A percentile compares a stretch with the other conserved stretches of the same genome.
Conservation (phyloP, 64 coral and sea anemone species). For the Anthopleura sola region DNA sequence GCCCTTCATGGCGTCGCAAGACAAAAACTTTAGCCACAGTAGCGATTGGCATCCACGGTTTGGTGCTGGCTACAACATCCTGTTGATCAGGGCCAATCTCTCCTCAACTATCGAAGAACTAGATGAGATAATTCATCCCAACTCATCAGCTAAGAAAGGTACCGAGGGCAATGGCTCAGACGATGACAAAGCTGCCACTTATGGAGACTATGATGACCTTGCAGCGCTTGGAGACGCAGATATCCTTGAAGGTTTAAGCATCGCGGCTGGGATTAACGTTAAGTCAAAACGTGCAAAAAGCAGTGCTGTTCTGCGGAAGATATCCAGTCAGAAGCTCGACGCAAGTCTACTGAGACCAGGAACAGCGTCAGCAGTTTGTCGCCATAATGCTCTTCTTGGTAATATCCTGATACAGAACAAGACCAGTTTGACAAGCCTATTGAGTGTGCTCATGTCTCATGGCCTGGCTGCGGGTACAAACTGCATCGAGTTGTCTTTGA, state of each 20-base stretch:
- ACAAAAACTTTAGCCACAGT: constrained; percentile 58
- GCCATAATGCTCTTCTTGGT: constrained; percentile 46
- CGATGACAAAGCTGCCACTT: background rate
- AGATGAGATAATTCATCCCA: constrained; percentile 34
- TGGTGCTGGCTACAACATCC: constrained; percentile 75
- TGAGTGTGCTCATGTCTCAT: constrained; percentile 46
- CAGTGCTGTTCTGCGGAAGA: background rate
- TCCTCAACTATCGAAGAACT: constrained; percentile 53
- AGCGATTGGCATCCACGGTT: constrained; percentile 89
- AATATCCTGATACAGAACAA: constrained; percentile 27
- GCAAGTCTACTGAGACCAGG: constrained; percentile 23
- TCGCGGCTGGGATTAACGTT: constrained; percentile 86
- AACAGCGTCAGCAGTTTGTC: constrained; percentile 2
- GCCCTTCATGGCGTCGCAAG: constrained; percentile 38
- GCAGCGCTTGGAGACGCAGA: constrained; percentile 60
- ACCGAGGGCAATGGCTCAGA: constrained; percentile 16
- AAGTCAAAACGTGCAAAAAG: constrained; percentile 83
- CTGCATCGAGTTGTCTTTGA: constrained; percentile 48
- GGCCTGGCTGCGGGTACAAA: constrained; percentile 50
- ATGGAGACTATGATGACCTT: constrained; percentile 34
- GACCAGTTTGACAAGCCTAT: constrained; percentile 44
- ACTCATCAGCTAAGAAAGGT: constrained; percentile 14
- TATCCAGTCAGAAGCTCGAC: constrained; percentile 30
- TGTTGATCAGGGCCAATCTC: constrained; percentile 57
- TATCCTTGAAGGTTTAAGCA: constrained; percentile 65